A percentile compares a stretch with the other conserved stretches of the same genome.
phyloP scores from a whole-genome alignment of 2,113 vertebrate genomes.

The Mixornis gularis region DNA sequence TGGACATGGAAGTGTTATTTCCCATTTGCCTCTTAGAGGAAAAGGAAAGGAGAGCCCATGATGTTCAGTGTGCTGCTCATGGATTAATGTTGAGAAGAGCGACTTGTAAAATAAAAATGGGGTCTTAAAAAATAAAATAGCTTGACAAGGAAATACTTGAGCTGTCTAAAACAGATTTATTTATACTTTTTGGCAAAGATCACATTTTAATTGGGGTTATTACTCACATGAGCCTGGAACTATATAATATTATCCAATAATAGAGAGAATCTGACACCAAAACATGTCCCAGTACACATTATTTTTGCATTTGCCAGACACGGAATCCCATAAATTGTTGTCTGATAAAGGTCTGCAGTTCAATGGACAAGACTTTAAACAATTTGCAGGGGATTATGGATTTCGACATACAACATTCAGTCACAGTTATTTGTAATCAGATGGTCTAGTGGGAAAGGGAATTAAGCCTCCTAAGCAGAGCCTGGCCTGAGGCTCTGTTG shows the following conservation, averaged over 20 bases:
- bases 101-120: background rate
- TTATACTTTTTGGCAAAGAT: slow-evolving; percentile 18
- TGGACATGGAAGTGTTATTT: background rate
- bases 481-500: background rate
- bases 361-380: slow-evolving; percentile 44
- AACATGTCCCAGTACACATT: slow-evolving; percentile 16
- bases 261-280: slow-evolving; percentile 24
- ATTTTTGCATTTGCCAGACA: slow-evolving; percentile 40
- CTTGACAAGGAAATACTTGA: background rate
- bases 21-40: background rate
- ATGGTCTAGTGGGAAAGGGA: slow-evolving; percentile 30
- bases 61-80: background rate
- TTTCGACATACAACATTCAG: slow-evolving; percentile 53
- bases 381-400: slow-evolving; percentile 31
- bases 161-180: background rate
- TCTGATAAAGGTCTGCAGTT: slow-evolving; percentile 54
- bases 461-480: background rate
- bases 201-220: slow-evolving; percentile 17
- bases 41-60: background rate
- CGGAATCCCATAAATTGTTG: slow-evolving; percentile 39
- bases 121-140: background rate
- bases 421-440: slow-evolving; percentile 7
- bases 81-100: background rate
- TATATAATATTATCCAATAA: slow-evolving; percentile 9
- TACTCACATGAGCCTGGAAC: background rate